Evolutionary conservation across 2,797 vertebrate species (phyloP), one percentile per base, ranked within the genome.

Genomic region (Cyclura pinguis): DNA sequence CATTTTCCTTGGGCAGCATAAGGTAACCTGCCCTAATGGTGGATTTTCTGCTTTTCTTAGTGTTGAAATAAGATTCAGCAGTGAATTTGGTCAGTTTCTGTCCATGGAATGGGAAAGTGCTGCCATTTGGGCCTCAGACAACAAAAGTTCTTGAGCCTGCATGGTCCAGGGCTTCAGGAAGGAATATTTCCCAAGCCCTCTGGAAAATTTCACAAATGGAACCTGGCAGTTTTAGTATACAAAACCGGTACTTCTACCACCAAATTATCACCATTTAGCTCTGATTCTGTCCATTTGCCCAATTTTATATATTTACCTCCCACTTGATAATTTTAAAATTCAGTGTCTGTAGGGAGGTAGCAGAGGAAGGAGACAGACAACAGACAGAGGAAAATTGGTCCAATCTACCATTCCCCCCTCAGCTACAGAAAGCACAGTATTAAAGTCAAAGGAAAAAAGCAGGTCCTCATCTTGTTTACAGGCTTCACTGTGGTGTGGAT

Each of bases 371-470:
- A 74, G 50, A 55, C 0, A 73, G 69, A 13, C 47, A 52, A 59
- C 88, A 86, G 29, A 89, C 74, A 50, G 5, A 32, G 77, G 64
- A 20, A 14, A 32, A 55, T 4, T 32, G 50, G 42, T 27, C 52
- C 47, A 82, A 67, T 20, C 35, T 55, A n/a, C 29, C 29, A 50
- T 12, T 29, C 29, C n/a, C 8, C 59, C 1, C 62, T 74, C 18
- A 91, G 42, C 2, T 32, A 0, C 18, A 77, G 0, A 0, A 16
- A 32, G 22, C 88, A 29, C 82, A 90, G 64, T 88, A 85, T 24
- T 86, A 73, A 76, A 87, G 91, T 1, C 42, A 76, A 10, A 22
- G n/a, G 50, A 91, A 4, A 35, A 73, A 92, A 87, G 2, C 0
- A 78, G 8, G 0, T 38, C 42, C 2, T 6, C 42, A 35, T 3